Evolutionary conservation across 1,140 invertebrate species (phyloP).

Genomic region (Neodiprion fabricii): DNA sequence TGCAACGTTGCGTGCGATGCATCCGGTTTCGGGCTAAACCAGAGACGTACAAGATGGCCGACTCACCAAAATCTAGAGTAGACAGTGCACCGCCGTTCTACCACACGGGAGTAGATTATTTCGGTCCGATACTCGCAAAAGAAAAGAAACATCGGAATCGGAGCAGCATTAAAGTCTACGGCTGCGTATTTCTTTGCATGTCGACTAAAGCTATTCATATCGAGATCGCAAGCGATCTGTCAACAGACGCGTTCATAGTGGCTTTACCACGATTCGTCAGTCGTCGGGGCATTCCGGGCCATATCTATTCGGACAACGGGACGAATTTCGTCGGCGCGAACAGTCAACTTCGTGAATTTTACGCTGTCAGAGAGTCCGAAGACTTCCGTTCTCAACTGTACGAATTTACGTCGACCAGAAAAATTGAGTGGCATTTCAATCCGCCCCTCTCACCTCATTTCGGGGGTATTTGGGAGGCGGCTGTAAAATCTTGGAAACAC

Average conservation of each 20-base stretch:
- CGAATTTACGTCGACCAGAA: neutral
- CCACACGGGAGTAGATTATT: conserved; percentile 41
- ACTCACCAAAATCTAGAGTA: conserved; percentile 33
- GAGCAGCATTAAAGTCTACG: conserved; percentile 30
- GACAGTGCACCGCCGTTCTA: conserved; percentile 37
- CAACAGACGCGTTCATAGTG: conserved; percentile 34
- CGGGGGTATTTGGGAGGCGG: conserved; percentile 31
- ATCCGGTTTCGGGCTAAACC: conserved; percentile 32
- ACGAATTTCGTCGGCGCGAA: conserved; percentile 26
- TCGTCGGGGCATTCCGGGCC: conserved; percentile 20
- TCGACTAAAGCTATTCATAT: conserved; percentile 38
- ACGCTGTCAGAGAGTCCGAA: neutral
- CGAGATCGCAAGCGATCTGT: conserved; percentile 34
- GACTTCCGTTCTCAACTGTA: neutral
- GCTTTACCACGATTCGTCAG: conserved; percentile 36
- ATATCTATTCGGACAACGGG: conserved; percentile 26
- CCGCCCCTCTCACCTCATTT: conserved; percentile 26
- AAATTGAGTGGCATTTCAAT: conserved; percentile 22
- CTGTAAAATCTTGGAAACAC: conserved; percentile 30
- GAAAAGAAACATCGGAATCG: conserved; percentile 16
- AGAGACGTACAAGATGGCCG: conserved; percentile 39
- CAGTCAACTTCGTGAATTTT: conserved; percentile 24
- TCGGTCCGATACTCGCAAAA: conserved; percentile 40
- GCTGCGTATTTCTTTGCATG: conserved; percentile 33
- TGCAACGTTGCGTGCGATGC: conserved; percentile 44